These are phyloP conservation scores for Chironomus tentans DNA, from an alignment of 2,888 invertebrate species.

Conservation along the genomic window DNA sequence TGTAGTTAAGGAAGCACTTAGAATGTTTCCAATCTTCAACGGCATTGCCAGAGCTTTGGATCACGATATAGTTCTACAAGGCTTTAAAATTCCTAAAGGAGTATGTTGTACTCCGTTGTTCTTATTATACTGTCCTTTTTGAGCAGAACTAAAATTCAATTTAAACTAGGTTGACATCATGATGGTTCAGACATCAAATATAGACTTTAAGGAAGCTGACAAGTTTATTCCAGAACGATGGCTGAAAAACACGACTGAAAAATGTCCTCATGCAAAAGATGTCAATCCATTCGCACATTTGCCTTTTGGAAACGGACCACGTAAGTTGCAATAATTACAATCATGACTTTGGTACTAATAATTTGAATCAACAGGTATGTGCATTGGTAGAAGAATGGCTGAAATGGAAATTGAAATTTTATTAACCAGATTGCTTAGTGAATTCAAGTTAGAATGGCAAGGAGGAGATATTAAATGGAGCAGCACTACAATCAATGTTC, in stretches of 20 bases:
- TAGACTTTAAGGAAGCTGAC: slow-evolving; percentile 49
- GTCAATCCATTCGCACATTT: slow-evolving; percentile 52
- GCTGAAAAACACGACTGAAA: slow-evolving; percentile 41
- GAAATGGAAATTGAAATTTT: slow-evolving; percentile 13
- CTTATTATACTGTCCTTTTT: slow-evolving; percentile 43
- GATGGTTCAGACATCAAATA: slow-evolving; percentile 59
- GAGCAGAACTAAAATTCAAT: background rate
- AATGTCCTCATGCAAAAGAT: slow-evolving; percentile 40
- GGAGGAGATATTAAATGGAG: no score
- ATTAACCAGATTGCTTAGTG: background rate
- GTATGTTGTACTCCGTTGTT: slow-evolving; percentile 45
- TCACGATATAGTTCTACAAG: slow-evolving; percentile 50
- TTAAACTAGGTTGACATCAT: slow-evolving; percentile 57
- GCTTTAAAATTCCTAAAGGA: slow-evolving; percentile 52
- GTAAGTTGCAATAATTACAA: slow-evolving; percentile 36
- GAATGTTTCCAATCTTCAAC: slow-evolving; percentile 48
- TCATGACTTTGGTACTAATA: background rate
- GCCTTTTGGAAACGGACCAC: slow-evolving; percentile 58
- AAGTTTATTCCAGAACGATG: slow-evolving; percentile 62
- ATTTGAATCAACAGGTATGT: background rate
- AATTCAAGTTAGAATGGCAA: background rate
- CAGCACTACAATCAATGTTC: no score
- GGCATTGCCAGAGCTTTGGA: slow-evolving; percentile 47
- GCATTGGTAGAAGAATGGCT: slow-evolving; percentile 3
- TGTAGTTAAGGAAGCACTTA: slow-evolving; percentile 56